These are phyloP conservation scores for Caretta caretta DNA, from an alignment of 2,113 vertebrate species.

Conservation along the genomic window DNA sequence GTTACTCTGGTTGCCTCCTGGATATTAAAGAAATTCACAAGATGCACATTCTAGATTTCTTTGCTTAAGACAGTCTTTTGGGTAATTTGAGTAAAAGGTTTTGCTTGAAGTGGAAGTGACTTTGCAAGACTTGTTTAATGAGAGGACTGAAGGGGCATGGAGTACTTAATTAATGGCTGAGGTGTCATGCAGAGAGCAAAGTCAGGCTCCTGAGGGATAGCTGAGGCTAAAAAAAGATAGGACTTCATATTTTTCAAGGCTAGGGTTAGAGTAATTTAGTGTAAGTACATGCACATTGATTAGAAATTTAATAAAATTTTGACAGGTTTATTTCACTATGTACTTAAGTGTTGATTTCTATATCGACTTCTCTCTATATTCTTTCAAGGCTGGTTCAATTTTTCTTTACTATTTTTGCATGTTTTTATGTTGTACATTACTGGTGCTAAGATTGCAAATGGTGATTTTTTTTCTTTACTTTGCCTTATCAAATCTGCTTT, in stretches of 20 bases:
- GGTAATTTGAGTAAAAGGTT: neutral
- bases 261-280: neutral
- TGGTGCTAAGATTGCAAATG: neutral
- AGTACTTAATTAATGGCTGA: neutral
- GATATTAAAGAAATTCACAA: neutral
- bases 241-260: neutral
- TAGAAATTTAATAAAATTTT: neutral
- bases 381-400: neutral
- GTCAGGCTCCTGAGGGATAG: neutral
- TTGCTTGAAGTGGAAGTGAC: neutral
- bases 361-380: neutral
- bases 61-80: neutral
- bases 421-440: neutral
- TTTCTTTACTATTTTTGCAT: neutral
- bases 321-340: neutral
- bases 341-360: neutral
- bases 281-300: neutral
- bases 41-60: neutral
- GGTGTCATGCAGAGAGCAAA: neutral
- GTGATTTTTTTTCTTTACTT: neutral
- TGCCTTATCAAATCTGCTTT: neutral
- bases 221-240: neutral
- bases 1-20: neutral
- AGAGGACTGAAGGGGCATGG: neutral
- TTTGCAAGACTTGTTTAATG: neutral